Evolutionary conservation across 2,888 invertebrate species (phyloP).

Genomic region (Acanthacorydalis orientalis): DNA sequence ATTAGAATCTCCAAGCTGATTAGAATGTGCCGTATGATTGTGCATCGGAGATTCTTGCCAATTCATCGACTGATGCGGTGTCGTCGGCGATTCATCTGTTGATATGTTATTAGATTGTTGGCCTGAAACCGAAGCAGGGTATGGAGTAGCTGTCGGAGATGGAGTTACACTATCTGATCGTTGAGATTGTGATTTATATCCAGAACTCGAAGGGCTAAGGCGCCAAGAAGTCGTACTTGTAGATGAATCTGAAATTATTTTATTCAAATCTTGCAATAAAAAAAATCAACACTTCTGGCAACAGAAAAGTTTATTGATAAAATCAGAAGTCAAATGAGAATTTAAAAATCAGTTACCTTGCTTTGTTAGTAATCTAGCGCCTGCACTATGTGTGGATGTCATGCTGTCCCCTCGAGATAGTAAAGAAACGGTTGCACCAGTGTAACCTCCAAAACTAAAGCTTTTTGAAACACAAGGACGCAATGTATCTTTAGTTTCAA

Average conservation of each 20-base stretch:
- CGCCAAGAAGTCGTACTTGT: slow-evolving; percentile 44
- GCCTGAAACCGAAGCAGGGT: slow-evolving; percentile 13
- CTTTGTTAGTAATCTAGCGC: slow-evolving; percentile 51
- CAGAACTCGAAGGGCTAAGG: slow-evolving; percentile 57
- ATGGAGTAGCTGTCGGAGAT: slow-evolving; percentile 46
- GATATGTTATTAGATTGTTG: slow-evolving; percentile 9
- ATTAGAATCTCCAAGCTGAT: too few species aligned
- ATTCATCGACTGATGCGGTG: neutral
- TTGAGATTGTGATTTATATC: slow-evolving; percentile 58
- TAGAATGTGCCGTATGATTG: neutral
- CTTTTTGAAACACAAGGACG: slow-evolving; percentile 56
- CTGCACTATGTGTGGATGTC: slow-evolving; percentile 43
- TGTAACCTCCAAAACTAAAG: slow-evolving; percentile 75
- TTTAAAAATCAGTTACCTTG: slow-evolving; percentile 37
- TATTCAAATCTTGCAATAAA: neutral
- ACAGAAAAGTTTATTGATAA: slow-evolving; percentile 3
- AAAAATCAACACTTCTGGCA: neutral
- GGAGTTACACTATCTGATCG: slow-evolving; percentile 64
- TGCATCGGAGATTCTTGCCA: neutral
- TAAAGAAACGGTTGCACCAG: slow-evolving; percentile 32
- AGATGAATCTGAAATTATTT: slow-evolving; percentile 31
- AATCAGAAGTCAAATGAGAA: neutral
- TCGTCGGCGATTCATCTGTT: neutral
- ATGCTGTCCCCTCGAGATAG: slow-evolving; percentile 43
- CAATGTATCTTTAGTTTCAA: slow-evolving; percentile 28